Evolutionary conservation across 2,797 vertebrate genomes (phyloP), one percentile per base, ranked within the genome.

Genomic region (Clarias fuscus): DNA sequence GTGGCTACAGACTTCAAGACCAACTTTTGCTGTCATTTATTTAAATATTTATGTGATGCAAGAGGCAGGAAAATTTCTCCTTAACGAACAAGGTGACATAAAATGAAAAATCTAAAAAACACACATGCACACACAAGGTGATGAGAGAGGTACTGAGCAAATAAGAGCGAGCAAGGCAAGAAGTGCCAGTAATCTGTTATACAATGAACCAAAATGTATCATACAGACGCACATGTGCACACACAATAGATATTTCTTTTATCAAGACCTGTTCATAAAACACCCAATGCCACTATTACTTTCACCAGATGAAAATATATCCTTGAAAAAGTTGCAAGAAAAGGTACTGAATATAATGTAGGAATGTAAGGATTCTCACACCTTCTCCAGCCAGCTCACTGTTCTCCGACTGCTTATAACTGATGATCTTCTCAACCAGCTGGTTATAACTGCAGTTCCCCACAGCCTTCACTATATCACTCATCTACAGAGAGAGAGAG

Each of bases 381-480:
- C 98, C 98, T 97, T 99, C 98, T 79, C 97, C 98, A 91, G 98
- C 96, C 91, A 97, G 95, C 92, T 98, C 96, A 84, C 97, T 99
- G 93, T 93, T 98, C 90, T 98, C 97, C 0, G 98, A 99, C 92
- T 99, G 98, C 91, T 99, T 99, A 94, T 96, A 99, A 90, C 95
- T 97, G 93, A 99, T 99, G 11, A 99, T 99, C 95, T 99, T 99
- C 96, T 99, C 98, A 86, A 99, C 98, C 89, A 99, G 95, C 92
- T 99, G 98, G 95, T 99, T 99, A 93, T 99, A 99, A 93, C 98
- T 99, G 96, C 98, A 99, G 95, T 97, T 98, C 89, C 97, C 97
- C 92, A 99, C 97, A 83, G 98, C 98, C 93, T 97, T 98, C 89
- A 98, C 97, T 91, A 97, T 96, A 93, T 99, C 98, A 73, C 95